Evolutionary conservation across 2,797 vertebrate genomes (phyloP), one percentile per base, ranked within the genome.

Genomic region (Buphagus erythrorhynchus): DNA sequence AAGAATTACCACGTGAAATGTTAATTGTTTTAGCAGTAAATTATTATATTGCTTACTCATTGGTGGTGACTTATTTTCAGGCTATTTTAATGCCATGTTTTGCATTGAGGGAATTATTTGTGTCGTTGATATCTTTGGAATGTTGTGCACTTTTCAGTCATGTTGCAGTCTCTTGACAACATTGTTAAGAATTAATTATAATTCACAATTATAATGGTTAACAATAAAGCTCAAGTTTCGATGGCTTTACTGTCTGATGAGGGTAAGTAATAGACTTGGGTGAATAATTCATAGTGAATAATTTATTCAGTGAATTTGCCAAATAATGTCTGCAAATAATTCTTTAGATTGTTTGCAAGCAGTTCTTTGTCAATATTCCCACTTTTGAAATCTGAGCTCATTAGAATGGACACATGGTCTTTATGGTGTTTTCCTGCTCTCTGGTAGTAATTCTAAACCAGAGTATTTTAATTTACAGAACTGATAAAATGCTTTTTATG

Each of bases 181-280:
- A 88, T 85, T 94, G 93, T 91, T 96, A 95, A 95, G 95, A 95
- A 97, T 96, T 97, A 96, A 97, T 97, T 97, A 94, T 89, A 95
- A 95, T 95, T 95, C 88, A 72, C 95, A 95, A 96, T 96, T 94
- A 90, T 74, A 95, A 81, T 89, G 57, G 93, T 87, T 97, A 92
- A 95, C 85, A 96, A 95, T 91, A 96, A 95, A 93, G 79, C 87
- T 95, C 89, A 84, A 89, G 89, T 95, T 96, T 93, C 1, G 8
- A 86, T 96, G 90, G 75, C 80, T 96, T 95, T 94, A 94, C 82
- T 90, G 91, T 82, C 90, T 95, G 93, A 76, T 85, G 87, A 91
- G 85, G 43, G 51, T 94, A 92, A 96, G 86, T 85, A 95, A 89
- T 93, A 95, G 75, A 91, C 36, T 55, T 96, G 81, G 86, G 93